Evolutionary conservation across 2,888 invertebrate species (phyloP).

Genomic region (Melangyna quadrimaculata): DNA sequence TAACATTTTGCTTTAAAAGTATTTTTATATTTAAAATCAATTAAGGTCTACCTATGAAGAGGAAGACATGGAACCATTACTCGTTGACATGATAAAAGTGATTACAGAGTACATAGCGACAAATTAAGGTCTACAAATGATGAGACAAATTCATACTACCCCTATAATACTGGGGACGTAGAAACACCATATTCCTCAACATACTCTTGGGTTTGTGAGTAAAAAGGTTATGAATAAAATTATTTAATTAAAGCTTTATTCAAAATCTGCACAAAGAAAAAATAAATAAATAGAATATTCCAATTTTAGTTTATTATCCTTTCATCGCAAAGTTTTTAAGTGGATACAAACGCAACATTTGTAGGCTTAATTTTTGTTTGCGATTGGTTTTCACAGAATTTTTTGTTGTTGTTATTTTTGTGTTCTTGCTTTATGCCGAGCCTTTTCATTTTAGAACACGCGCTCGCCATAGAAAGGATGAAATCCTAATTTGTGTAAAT

Average conservation of each 20-base stretch:
- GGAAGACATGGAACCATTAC: too few species aligned
- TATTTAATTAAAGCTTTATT: constrained; percentile 1
- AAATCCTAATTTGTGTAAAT: constrained; percentile 59
- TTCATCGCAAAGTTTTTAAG: not conserved
- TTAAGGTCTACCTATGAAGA: too few species aligned
- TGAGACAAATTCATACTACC: too few species aligned
- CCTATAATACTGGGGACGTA: too few species aligned
- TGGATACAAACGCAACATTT: constrained; percentile 25
- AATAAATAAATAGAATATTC: not conserved
- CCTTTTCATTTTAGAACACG: not conserved
- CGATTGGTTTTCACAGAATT: not conserved
- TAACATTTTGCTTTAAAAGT: too few species aligned
- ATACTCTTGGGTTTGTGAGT: not conserved
- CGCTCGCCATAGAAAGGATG: constrained; percentile 6
- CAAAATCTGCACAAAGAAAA: not conserved
- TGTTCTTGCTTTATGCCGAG: not conserved
- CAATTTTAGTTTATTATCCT: not conserved
- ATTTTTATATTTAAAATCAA: too few species aligned
- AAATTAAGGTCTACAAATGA: too few species aligned
- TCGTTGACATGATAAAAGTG: too few species aligned
- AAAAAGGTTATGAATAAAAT: not conserved
- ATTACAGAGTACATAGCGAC: too few species aligned
- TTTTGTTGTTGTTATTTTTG: not conserved
- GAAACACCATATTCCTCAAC: too few species aligned
- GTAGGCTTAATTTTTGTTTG: constrained; percentile 1